phyloP scores from a whole-genome alignment of 23 tunicate species.

The Ciona savignyi region DNA sequence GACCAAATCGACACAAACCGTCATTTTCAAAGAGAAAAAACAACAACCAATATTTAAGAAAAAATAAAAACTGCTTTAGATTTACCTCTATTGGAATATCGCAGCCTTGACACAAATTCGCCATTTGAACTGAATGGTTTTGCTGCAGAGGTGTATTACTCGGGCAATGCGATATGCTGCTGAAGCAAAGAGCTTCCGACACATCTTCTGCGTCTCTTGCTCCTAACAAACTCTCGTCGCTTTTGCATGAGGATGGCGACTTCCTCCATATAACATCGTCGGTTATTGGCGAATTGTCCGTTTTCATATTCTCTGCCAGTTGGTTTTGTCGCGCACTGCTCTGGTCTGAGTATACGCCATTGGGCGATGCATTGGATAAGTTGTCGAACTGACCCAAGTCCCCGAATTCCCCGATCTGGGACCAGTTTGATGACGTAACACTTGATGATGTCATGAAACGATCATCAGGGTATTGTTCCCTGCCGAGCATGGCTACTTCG shows the following conservation, averaged over 20 bases:
- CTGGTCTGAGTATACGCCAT: not conserved
- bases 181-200: not conserved
- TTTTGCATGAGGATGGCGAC: not conserved
- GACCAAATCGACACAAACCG: too few relatives aligned
- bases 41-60: too few relatives aligned
- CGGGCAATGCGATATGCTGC: not conserved
- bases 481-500: not conserved
- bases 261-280: too few relatives aligned
- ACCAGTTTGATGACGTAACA: constrained; percentile 6
- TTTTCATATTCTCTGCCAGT: not conserved
- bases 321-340: not conserved
- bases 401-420: not conserved
- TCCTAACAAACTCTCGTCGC: not conserved
- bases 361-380: not conserved
- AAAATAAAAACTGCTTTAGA: too few relatives aligned
- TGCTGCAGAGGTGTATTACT: too few relatives aligned
- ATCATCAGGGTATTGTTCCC: not conserved
- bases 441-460: constrained; percentile 8
- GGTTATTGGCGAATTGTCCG: not conserved
- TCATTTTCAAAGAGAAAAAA: too few relatives aligned
- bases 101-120: not conserved
- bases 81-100: not conserved
- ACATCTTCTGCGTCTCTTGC: not conserved
- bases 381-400: not conserved
- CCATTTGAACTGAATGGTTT: too few relatives aligned